Conservation (phyloP, 2,113 vertebrate species). For the Zingel zingel region DNA sequence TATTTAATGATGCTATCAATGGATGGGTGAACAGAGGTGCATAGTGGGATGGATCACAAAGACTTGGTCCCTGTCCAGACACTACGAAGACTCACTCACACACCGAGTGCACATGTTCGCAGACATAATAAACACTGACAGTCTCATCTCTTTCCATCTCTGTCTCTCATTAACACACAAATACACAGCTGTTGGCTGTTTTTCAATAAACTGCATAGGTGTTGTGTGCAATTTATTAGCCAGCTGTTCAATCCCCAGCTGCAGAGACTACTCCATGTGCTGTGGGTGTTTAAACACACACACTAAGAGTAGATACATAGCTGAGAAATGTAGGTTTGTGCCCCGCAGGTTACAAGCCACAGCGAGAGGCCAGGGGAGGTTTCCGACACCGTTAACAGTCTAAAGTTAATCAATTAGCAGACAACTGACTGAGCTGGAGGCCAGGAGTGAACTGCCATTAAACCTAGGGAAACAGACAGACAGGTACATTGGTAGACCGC, state of each 20-base stretch:
- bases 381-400: constrained; percentile 60
- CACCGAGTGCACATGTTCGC: not conserved
- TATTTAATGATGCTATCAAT: constrained; percentile 70
- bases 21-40: constrained; percentile 44
- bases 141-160: constrained; percentile 35
- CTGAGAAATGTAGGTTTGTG: constrained; percentile 27
- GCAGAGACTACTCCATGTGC: constrained; percentile 43
- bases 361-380: constrained; percentile 55
- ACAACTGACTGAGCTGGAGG: constrained; percentile 63
- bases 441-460: constrained; percentile 52
- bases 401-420: constrained; percentile 77
- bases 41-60: constrained; percentile 41
- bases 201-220: constrained; percentile 47
- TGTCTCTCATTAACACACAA: constrained; percentile 58
- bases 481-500: constrained; percentile 41
- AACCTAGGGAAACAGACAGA: constrained; percentile 42
- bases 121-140: constrained; percentile 46
- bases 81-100: constrained; percentile 15
- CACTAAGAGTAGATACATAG: constrained; percentile 6
- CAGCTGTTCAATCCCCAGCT: constrained; percentile 75
- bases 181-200: constrained; percentile 70
- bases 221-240: constrained; percentile 64
- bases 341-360: constrained; percentile 60
- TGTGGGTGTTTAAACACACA: constrained; percentile 47
- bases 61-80: constrained; percentile 38